A percentile compares a stretch with the other conserved stretches of the same genome.
phyloP scores from a whole-genome alignment of 2,113 vertebrate species.

The Cheilinus undulatus region DNA sequence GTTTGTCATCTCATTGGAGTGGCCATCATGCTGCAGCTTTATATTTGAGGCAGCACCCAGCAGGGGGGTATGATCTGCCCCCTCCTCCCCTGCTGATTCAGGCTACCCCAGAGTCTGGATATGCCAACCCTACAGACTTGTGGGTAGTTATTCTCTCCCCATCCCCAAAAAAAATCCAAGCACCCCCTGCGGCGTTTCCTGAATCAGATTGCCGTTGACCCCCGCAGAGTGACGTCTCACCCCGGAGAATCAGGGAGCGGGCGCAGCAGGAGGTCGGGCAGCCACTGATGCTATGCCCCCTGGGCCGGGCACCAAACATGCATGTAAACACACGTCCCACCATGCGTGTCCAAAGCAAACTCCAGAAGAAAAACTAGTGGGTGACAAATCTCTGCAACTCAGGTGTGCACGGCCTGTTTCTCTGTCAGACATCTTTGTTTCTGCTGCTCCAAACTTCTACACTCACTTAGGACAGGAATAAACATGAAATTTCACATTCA shows the following conservation, averaged over 20 bases:
- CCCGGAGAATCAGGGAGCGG: conserved; percentile 52
- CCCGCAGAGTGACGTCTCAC: conserved; percentile 75
- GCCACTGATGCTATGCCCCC: conserved; percentile 55
- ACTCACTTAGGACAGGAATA: conserved; percentile 25
- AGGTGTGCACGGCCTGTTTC: conserved; percentile 7
- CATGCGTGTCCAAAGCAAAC: conserved; percentile 41
- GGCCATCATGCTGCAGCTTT: conserved; percentile 57
- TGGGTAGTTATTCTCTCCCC: conserved; percentile 62
- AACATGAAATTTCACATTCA: conserved; percentile 45
- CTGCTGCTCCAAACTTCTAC: conserved; percentile 7
- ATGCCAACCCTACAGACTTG: conserved; percentile 67
- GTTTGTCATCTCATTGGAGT: conserved; percentile 62
- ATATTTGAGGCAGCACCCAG: conserved; percentile 66
- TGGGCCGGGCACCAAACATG: conserved; percentile 58
- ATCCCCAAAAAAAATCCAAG: conserved; percentile 6
- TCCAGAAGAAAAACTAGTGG: conserved; percentile 18
- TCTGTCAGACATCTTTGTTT: conserved; percentile 6
- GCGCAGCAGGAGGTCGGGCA: conserved; percentile 52
- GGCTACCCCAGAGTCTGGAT: conserved; percentile 66
- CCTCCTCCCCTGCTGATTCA: conserved; percentile 52
- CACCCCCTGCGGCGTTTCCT: conserved; percentile 63
- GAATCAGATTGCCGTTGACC: conserved; percentile 75
- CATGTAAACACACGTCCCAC: conserved; percentile 66
- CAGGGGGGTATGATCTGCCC: conserved; percentile 50
- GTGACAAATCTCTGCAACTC: conserved; percentile 22